Percentiles rank a stretch among this genome's conserved stretches.
phyloP scores from a whole-genome alignment of 92 coral and sea anemone genomes.

The Actinostola sp. region DNA sequence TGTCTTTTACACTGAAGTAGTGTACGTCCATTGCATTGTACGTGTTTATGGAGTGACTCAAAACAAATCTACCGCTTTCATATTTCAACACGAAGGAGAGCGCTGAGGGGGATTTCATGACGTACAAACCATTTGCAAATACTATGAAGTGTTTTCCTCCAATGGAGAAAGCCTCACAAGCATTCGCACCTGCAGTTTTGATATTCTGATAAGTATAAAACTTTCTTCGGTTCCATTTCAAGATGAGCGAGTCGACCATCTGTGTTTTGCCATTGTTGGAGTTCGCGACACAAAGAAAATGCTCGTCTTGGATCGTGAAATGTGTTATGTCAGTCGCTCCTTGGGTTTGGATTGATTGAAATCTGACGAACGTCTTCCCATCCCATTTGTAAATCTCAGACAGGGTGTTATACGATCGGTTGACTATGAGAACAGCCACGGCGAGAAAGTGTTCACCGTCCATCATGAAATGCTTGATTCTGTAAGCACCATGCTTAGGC shows the following conservation, averaged over 20 bases:
- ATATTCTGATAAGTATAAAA: slow-evolving; percentile 1
- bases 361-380: neutral
- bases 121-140: neutral
- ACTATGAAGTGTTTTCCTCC: slow-evolving; percentile 8
- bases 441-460: slow-evolving; percentile 19
- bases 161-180: slow-evolving; percentile 20
- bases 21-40: neutral
- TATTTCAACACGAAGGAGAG: neutral
- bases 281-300: slow-evolving; percentile 25
- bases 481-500: neutral
- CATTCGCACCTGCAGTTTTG: slow-evolving; percentile 3
- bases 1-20: neutral
- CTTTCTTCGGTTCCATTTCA: neutral
- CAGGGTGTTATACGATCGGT: neutral
- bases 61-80: neutral
- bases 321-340: slow-evolving; percentile 5
- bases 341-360: slow-evolving; percentile 5
- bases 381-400: slow-evolving; percentile 23
- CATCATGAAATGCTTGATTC: slow-evolving; percentile 13
- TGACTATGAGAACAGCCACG: neutral
- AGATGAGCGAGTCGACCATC: neutral
- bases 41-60: neutral
- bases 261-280: neutral
- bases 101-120: neutral
- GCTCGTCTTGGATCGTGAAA: neutral